These are phyloP conservation scores for Chrysina gloriosa DNA, from an alignment of 2,888 invertebrate species.

Conservation along the genomic window DNA sequence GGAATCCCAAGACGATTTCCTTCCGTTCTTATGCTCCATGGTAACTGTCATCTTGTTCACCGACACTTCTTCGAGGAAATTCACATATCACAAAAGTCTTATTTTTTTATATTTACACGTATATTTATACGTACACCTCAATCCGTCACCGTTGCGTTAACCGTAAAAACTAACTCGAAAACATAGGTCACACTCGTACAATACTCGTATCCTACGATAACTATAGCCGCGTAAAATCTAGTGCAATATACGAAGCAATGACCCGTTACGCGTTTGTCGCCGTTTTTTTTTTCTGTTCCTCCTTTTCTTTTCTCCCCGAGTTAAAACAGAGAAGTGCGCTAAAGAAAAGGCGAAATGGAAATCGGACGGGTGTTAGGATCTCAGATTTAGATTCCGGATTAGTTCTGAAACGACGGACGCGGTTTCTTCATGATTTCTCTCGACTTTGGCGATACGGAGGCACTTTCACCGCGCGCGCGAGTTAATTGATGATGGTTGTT, in stretches of 20 bases:
- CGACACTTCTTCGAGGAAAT: constrained; percentile 2
- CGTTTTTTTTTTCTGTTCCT: neutral
- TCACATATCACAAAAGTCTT: constrained; percentile 35
- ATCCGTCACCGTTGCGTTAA: constrained; percentile 43
- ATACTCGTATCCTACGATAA: too few relatives aligned
- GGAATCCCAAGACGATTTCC: constrained; percentile 69
- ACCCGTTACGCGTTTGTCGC: constrained; percentile 10
- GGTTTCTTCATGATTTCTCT: constrained; percentile 20
- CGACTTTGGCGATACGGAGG: neutral
- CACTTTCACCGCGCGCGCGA: constrained; percentile 11
- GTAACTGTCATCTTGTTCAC: constrained; percentile 63
- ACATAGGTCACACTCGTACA: constrained; percentile 43
- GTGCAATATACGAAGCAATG: constrained; percentile 36
- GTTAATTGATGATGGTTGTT: too few relatives aligned
- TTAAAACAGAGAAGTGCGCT: too few relatives aligned
- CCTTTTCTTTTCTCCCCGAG: too few relatives aligned
- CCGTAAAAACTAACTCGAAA: constrained; percentile 39
- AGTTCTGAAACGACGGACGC: neutral
- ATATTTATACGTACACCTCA: neutral
- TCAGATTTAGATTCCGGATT: too few relatives aligned
- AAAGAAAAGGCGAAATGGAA: too few relatives aligned
- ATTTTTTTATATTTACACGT: constrained; percentile 6
- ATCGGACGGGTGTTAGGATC: too few relatives aligned
- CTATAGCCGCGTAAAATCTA: constrained; percentile 43
- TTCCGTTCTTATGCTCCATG: constrained; percentile 66